Percentiles rank a stretch among this genome's conserved stretches.
These are phyloP conservation scores for Elachura formosa DNA, from an alignment of 2,113 vertebrate species.

Conservation along the genomic window DNA sequence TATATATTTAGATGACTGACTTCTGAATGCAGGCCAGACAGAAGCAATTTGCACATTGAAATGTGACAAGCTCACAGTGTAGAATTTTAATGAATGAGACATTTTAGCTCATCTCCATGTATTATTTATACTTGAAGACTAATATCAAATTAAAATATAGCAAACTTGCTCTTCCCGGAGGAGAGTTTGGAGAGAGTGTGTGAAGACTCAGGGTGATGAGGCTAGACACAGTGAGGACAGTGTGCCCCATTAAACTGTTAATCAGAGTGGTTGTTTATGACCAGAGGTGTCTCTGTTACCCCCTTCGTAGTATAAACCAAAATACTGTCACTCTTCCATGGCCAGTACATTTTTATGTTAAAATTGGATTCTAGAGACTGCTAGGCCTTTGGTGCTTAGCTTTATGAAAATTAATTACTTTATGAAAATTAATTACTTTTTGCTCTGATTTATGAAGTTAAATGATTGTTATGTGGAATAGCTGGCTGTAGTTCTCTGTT, in stretches of 20 bases:
- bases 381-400: background rate
- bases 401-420: background rate
- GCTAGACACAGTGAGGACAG: background rate
- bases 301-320: background rate
- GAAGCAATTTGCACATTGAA: slow-evolving; percentile 52
- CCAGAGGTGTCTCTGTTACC: background rate
- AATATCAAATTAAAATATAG: slow-evolving; percentile 19
- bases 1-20: slow-evolving; percentile 39
- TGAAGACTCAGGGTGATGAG: background rate
- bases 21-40: slow-evolving; percentile 46
- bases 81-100: slow-evolving; percentile 62
- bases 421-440: background rate
- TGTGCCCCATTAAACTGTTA: background rate
- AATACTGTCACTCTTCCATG: background rate
- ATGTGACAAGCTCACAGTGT: slow-evolving; percentile 42
- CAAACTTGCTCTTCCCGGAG: background rate
- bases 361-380: background rate
- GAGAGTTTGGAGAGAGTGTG: background rate
- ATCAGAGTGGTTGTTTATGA: background rate
- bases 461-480: background rate
- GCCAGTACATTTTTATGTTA: background rate
- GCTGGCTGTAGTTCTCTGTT: background rate
- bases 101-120: slow-evolving; percentile 40
- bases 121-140: slow-evolving; percentile 56
- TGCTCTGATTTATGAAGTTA: background rate